Percentiles rank a stretch among this genome's conserved stretches.
phyloP scores from a whole-genome alignment of 2,113 vertebrate species.

The Syrmaticus mikado region DNA sequence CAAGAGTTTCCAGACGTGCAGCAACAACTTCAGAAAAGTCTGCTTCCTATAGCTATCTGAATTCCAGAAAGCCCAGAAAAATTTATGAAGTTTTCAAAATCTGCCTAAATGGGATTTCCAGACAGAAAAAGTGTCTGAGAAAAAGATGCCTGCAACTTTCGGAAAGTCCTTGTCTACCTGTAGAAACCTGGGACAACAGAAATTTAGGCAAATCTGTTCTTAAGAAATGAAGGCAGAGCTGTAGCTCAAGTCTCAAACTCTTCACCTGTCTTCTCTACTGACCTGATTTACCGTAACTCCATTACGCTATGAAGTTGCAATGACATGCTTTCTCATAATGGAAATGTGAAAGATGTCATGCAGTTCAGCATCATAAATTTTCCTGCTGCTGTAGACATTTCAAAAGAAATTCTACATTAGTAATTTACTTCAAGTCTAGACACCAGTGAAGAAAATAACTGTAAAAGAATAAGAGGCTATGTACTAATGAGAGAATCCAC shows the following conservation, averaged over 20 bases:
- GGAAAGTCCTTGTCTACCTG: not conserved
- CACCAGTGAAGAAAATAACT: conserved; percentile 2
- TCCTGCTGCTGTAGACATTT: not conserved
- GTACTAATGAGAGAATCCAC: not conserved
- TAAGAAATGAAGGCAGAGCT: not conserved
- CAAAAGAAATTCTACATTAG: not conserved
- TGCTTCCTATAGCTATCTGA: not conserved
- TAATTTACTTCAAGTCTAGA: not conserved
- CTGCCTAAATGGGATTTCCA: conserved; percentile 1
- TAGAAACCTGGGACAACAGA: not conserved
- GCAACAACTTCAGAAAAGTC: not conserved
- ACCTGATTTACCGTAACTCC: not conserved
- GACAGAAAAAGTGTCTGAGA: not conserved
- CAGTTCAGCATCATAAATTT: not conserved
- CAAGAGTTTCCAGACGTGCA: not conserved
- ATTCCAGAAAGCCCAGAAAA: not conserved
- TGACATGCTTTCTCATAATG: not conserved
- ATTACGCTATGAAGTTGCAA: not conserved
- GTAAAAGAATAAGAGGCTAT: not conserved
- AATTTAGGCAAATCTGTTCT: not conserved
- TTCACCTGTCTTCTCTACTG: not conserved
- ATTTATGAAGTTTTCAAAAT: conserved; percentile 1
- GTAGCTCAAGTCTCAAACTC: not conserved
- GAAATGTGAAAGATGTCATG: not conserved
- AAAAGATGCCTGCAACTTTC: not conserved